Percentiles rank a stretch among this genome's conserved stretches.
Evolutionary conservation across 2,113 vertebrate species (phyloP).

Genomic region (Phalacrocorax brasilianus): DNA sequence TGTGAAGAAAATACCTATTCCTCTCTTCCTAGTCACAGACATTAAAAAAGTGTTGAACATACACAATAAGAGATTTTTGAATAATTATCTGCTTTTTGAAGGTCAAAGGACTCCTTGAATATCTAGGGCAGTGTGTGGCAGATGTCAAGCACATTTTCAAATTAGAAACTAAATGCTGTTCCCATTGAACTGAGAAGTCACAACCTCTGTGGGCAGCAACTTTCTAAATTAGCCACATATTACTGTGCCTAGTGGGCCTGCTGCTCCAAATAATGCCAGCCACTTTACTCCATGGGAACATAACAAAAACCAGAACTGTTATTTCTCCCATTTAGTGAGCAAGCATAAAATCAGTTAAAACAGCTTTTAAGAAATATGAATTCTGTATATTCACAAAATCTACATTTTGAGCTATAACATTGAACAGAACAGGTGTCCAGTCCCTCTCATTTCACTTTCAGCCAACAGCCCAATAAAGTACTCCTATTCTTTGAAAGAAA

Average conservation of each 20-base stretch:
- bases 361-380: neutral
- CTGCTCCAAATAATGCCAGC: conserved; percentile 1
- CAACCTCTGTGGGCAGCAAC: neutral
- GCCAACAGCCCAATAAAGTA: neutral
- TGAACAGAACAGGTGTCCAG: neutral
- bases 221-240: conserved; percentile 23
- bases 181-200: neutral
- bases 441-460: neutral
- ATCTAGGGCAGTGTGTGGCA: neutral
- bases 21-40: neutral
- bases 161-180: neutral
- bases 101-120: conserved; percentile 8
- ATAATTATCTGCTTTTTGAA: conserved; percentile 18
- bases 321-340: conserved; percentile 1
- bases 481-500: neutral
- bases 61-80: neutral
- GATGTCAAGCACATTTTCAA: neutral
- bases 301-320: neutral
- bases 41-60: neutral
- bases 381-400: neutral
- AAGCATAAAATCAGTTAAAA: conserved; percentile 4
- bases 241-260: neutral
- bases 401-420: neutral
- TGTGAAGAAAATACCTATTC: neutral
- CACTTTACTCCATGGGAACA: neutral